Evolutionary conservation across 2,888 invertebrate genomes (phyloP).

Genomic region (Meta bourneti): DNA sequence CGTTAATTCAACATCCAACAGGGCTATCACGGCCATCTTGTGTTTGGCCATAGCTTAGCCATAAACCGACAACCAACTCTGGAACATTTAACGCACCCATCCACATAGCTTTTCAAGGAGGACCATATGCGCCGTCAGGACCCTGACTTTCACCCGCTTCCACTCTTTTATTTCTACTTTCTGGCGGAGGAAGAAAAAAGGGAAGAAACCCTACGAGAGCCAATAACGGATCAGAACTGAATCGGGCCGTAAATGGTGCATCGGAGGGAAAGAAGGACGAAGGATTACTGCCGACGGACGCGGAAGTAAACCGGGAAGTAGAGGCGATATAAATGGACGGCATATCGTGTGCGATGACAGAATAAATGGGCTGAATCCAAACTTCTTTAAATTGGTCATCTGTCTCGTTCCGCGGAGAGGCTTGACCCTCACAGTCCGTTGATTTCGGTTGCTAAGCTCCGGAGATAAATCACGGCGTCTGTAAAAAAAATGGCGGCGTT

Average conservation of each 20-base stretch:
- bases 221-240: slow-evolving; percentile 7
- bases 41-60: too few relatives aligned
- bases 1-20: too few relatives aligned
- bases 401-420: slow-evolving; percentile 23
- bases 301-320: neutral
- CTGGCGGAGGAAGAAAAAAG: neutral
- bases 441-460: slow-evolving; percentile 33
- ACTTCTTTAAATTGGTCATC: slow-evolving; percentile 67
- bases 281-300: neutral
- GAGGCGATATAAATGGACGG: slow-evolving; percentile 32
- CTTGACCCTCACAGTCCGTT: slow-evolving; percentile 48
- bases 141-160: too few relatives aligned
- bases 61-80: too few relatives aligned
- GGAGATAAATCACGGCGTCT: slow-evolving; percentile 25
- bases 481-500: neutral
- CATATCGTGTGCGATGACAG: slow-evolving; percentile 55
- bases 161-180: too few relatives aligned
- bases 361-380: slow-evolving; percentile 61
- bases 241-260: slow-evolving; percentile 4
- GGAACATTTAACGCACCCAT: too few relatives aligned
- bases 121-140: too few relatives aligned
- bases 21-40: too few relatives aligned
- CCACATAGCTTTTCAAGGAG: too few relatives aligned
- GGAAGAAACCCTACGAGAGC: neutral
- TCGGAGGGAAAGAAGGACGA: neutral